These are phyloP conservation scores for Euschistus heros DNA, from an alignment of 1,140 invertebrate species.

Conservation along the genomic window DNA sequence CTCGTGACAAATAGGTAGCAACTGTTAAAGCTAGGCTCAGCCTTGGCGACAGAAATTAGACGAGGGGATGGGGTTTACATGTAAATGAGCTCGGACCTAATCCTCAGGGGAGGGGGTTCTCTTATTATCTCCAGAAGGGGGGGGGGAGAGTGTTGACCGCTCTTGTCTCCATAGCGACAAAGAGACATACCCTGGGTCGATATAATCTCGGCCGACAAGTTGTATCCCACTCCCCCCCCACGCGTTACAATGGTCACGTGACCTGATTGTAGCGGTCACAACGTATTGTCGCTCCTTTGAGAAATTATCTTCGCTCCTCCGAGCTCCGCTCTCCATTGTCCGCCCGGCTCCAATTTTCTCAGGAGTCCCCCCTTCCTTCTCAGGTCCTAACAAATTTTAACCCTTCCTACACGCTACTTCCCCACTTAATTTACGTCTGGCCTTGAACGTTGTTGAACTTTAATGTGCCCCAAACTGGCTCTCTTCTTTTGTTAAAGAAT, in stretches of 20 bases:
- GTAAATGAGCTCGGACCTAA: background rate
- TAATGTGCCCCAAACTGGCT: too few species aligned
- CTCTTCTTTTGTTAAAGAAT: too few species aligned
- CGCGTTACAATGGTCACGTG: constrained; percentile 1
- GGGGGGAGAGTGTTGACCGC: constrained; percentile 1
- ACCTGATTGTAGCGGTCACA: background rate
- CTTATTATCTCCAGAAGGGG: background rate
- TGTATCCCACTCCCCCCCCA: background rate
- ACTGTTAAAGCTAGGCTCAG: too few species aligned
- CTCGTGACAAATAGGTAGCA: too few species aligned
- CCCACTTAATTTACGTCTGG: too few species aligned
- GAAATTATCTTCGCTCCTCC: background rate
- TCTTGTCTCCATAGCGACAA: background rate
- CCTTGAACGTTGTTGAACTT: too few species aligned
- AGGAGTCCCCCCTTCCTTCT: background rate
- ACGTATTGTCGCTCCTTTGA: too few species aligned
- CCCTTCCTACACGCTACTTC: too few species aligned
- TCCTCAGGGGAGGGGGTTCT: background rate
- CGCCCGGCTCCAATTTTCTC: background rate
- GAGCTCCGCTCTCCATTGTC: background rate
- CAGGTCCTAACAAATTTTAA: too few species aligned
- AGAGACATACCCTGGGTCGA: constrained; percentile 7
- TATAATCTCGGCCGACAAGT: constrained; percentile 6
- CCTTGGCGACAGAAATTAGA: background rate
- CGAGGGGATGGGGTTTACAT: constrained; percentile 4